Percentiles rank a stretch among this genome's conserved stretches.
These are phyloP conservation scores for Muscina levida DNA, from an alignment of 2,888 invertebrate genomes.

Conservation along the genomic window DNA sequence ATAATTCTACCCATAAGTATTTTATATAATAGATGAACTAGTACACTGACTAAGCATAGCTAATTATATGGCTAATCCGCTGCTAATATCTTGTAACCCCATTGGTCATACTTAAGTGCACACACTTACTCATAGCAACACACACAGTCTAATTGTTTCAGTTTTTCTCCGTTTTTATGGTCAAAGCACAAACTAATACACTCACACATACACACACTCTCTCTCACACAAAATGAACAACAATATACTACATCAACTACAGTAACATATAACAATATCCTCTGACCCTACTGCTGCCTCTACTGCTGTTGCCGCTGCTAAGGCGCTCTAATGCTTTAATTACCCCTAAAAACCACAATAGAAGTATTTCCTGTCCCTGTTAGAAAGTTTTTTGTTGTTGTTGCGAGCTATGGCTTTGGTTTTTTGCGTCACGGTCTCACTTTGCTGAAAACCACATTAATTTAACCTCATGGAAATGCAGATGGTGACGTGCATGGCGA, in stretches of 20 bases:
- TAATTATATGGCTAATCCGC: constrained; percentile 11
- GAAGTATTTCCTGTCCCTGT: constrained; percentile 30
- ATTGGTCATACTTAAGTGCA: background rate
- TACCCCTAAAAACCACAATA: constrained; percentile 30
- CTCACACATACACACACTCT: too few species aligned
- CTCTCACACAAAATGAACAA: background rate
- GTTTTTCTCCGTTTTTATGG: background rate
- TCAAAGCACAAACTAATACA: too few species aligned
- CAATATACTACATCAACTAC: background rate
- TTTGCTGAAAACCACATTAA: constrained; percentile 41
- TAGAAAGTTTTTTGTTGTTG: background rate
- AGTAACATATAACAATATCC: too few species aligned
- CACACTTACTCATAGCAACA: too few species aligned
- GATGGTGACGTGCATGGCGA: background rate
- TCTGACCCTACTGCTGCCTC: too few species aligned
- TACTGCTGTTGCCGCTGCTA: too few species aligned
- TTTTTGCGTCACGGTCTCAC: too few species aligned
- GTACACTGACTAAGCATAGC: too few species aligned
- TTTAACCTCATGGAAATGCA: constrained; percentile 17
- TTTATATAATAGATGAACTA: too few species aligned
- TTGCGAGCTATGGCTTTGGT: too few species aligned
- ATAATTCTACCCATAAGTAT: too few species aligned
- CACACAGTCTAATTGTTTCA: background rate
- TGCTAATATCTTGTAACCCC: constrained; percentile 8
- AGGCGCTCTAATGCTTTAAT: constrained; percentile 52